Percentiles rank a stretch among this genome's conserved stretches.
Evolutionary conservation across 2,797 vertebrate species (phyloP).

Genomic region (Platalea minor): DNA sequence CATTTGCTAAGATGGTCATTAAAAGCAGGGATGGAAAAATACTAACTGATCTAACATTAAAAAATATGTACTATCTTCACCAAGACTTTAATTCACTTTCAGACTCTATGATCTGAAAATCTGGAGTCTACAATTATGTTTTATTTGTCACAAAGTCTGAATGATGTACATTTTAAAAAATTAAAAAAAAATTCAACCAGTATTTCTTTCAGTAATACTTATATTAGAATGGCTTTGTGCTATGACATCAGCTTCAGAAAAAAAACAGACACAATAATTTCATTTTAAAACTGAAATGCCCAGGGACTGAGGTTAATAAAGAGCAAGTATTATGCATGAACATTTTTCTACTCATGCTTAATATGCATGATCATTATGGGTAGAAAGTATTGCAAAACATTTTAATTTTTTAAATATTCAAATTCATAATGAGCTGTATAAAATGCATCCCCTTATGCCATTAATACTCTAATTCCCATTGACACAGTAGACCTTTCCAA

Average conservation of each 20-base stretch:
- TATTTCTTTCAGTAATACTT: background rate
- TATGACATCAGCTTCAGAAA: background rate
- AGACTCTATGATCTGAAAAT: background rate
- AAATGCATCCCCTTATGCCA: constrained; percentile 34
- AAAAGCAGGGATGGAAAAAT: background rate
- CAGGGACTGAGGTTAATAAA: constrained; percentile 15
- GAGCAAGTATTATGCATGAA: background rate
- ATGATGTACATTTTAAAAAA: background rate
- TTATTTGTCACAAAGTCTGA: background rate
- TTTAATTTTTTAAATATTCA: constrained; percentile 29
- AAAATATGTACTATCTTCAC: background rate
- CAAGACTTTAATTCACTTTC: background rate
- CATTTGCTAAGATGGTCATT: background rate
- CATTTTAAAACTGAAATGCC: constrained; percentile 41
- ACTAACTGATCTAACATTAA: background rate
- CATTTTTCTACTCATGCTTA: background rate
- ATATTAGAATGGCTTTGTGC: background rate
- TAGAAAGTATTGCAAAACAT: background rate
- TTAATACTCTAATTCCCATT: constrained; percentile 1
- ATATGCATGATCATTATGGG: background rate
- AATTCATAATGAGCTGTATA: constrained; percentile 18
- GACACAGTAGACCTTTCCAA: constrained; percentile 45
- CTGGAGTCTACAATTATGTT: background rate
- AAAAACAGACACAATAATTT: background rate
- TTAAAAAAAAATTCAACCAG: background rate